phyloP scores from a whole-genome alignment of 2,888 invertebrate species.

The Oxystoma pomonae region DNA sequence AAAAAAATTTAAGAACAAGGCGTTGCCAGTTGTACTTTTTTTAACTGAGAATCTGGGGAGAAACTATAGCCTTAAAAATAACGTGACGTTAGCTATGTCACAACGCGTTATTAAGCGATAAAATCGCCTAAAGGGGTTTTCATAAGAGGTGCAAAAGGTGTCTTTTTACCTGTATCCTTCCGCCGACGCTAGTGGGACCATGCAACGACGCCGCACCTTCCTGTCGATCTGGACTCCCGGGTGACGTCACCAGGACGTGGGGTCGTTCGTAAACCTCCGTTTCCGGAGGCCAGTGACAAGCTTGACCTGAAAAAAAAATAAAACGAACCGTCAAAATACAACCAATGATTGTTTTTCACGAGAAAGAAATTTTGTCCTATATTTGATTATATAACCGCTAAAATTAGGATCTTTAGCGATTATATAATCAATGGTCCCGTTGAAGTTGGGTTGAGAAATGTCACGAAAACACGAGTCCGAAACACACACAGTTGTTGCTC shows the following conservation, averaged over 20 bases:
- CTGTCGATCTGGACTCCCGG: constrained; percentile 85
- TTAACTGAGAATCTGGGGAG: no score
- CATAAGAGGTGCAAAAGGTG: no score
- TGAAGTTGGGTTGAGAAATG: neutral
- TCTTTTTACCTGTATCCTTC: constrained; percentile 74
- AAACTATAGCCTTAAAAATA: no score
- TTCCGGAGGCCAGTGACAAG: constrained; percentile 39
- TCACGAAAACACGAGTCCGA: constrained; percentile 19
- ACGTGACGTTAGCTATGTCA: no score
- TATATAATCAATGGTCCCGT: neutral
- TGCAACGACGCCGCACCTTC: constrained; percentile 44
- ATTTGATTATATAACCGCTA: no score
- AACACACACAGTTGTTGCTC: constrained; percentile 53
- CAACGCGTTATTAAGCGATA: no score
- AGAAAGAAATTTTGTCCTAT: neutral
- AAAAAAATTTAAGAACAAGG: no score
- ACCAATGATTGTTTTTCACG: neutral
- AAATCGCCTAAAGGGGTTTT: no score
- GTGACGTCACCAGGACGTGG: constrained; percentile 90
- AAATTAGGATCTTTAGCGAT: neutral
- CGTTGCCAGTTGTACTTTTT: no score
- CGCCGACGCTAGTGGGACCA: constrained; percentile 60
- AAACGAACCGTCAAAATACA: neutral
- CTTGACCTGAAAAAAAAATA: constrained; percentile 18
- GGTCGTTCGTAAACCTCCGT: constrained; percentile 76